Evolutionary conservation across 2,888 invertebrate genomes (phyloP), one percentile per base, ranked within the genome.

Genomic region (Nycteola revayana): DNA sequence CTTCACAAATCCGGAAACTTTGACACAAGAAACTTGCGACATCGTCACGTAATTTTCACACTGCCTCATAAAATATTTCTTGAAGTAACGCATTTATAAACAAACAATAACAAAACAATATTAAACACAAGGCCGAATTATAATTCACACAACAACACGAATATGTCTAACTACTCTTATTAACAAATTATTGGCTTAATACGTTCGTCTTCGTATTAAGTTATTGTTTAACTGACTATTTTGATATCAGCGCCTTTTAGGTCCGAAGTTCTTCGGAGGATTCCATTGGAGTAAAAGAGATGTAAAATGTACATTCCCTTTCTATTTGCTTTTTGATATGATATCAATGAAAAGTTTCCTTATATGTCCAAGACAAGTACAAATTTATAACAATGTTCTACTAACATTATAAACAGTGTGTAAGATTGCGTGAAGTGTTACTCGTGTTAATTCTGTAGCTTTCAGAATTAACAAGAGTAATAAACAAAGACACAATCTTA

Each of bases 1-100:
- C 56, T 68, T 48, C 42, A 71, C 48, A 39, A 69, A 28, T 28
- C 54, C 52, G 17, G 56, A 51, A 7, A 61, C 32, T 40, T 48
- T 61, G 10, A 59, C 32, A 47, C 74, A 66, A 24, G 52, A 44
- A 21, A 52, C 40, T 35, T 64, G 50, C 3, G 57, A 47, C 22
- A 53, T 42, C 3, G 47, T 37, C 39, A 58, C 52, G 36, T 59
- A 62, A 65, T 71, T 26, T 27, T 36, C 9, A 32, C 24, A 27
- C 21, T 37, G 33, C 31, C 28, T 32, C 26, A 9, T 10, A 35
- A 26, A 50, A 47, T 36, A 28, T 30, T 28, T 37, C 28, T 24
- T 14, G 14, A 26, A 47, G 40, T 29, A 48, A 27, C 23, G 21
- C 17, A 47, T 42, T 21, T 21, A 31, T 24, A 26, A 47, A 28